These are phyloP conservation scores for Esox lucius DNA, from an alignment of 2,797 vertebrate genomes.

Conservation along the genomic window DNA sequence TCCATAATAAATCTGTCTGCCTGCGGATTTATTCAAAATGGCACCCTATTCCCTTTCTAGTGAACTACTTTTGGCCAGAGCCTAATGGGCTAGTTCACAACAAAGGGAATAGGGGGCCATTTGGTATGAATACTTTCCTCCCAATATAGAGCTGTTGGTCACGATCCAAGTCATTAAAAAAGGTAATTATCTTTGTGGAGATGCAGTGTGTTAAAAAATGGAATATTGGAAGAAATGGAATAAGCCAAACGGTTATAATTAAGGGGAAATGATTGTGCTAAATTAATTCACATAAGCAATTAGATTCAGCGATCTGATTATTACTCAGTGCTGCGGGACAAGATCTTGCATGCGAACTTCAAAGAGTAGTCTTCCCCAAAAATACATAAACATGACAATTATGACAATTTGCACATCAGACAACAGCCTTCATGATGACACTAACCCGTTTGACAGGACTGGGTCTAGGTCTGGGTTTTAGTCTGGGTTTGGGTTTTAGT, in stretches of 20 bases:
- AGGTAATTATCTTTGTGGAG: neutral
- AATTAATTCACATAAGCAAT: neutral
- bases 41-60: neutral
- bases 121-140: too few relatives aligned
- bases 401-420: neutral
- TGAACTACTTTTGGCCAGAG: neutral
- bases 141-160: neutral
- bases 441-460: too few relatives aligned
- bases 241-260: neutral
- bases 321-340: neutral
- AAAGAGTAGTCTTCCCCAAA: neutral
- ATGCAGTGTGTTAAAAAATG: slow-evolving; percentile 1
- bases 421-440: too few relatives aligned
- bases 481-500: too few relatives aligned
- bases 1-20: neutral
- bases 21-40: neutral
- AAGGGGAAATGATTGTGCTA: neutral
- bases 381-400: neutral
- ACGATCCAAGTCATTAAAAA: neutral
- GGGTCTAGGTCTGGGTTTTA: too few relatives aligned
- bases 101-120: too few relatives aligned
- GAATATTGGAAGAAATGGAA: neutral
- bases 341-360: neutral
- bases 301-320: neutral
- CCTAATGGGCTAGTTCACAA: neutral